Evolutionary conservation across 2,888 invertebrate species (phyloP), one percentile per base, ranked within the genome.

Genomic region (Creontiades dilutus): DNA sequence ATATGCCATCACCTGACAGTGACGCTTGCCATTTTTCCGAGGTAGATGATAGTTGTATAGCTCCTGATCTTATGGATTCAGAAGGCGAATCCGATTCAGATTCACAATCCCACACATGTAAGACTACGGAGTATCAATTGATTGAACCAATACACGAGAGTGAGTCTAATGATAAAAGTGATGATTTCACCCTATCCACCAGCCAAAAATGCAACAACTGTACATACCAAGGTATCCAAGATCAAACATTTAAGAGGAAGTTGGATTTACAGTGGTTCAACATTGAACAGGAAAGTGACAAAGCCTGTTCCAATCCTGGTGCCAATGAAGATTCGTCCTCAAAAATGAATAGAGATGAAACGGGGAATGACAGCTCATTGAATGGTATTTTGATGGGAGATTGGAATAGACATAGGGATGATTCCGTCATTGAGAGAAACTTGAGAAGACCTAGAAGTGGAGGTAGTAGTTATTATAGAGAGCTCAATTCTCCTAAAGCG

Each of bases 41-140:
- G 85, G 88, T 90, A 27, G 91, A 92, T 16, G 92, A 92, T 80
- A 92, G 90, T 55, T 90, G 92, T 61, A 93, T 93, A 85, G 92
- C 92, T 0, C 93, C 93, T 9, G 92, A 92, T 86, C 92, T 93
- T 57, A 94, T 94, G 90, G 93, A 94, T 48, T 94, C 94, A 90
- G 92, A 94, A 13, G 93, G 90, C 75, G 91, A 91, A 37, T 90
- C 91, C 0, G 91, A 90, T 68, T 61, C 52, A 5, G 91, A 91
- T 27, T 76, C 89, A 0, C 89, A 61, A 16, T 61, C 55, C 19
- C 82, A 84, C 37, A 27, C 68, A 16, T 82, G 84, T 19, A 89
- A 89, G 55, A n/a, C 7, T n/a, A 48, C 23, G 5, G 85, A 27
- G 52, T 68, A 47, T 48, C 68, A 68, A 68, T n/a, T 27, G 23